Base-by-base conservation (phyloP, 2,797 vertebrate genomes). In the Pipistrellus pygmaeus region DNA sequence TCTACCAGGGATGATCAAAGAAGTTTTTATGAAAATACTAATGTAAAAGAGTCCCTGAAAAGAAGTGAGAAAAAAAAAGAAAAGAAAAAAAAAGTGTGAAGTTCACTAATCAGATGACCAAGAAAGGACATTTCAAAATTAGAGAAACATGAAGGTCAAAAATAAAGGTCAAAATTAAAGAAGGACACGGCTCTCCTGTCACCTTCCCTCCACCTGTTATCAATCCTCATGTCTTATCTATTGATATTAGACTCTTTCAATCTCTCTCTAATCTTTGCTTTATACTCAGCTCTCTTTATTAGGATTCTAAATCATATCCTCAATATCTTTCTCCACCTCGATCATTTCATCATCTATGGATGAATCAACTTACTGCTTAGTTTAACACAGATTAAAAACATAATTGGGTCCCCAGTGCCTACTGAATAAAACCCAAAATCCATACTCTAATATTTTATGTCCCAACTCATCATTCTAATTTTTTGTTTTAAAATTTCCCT, bases 141-240 rank as follows among this genome's bases (percentile, higher is more conserved):
- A 78, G 2, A 68, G 17, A 89, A 86, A 18, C 8, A 66, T 6
- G 21, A 90, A 91, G 41, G 41, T 35, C 27, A 72, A 77, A 91
- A 72, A 25, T 44, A 30, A 55, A 94, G 53, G 15, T 46, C 10
- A 35, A 51, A 60, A 32, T 27, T 23, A 66, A 25, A 88, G 44
- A 51, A 46, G 17, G 53, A 7, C 1, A 0, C 5, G 8, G 2
- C 11, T 13, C 51, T 75, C 21, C 23, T 32, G 35, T 6, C 18
- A 2, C 4, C 46, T 44, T 17, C 15, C 18, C 27, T 78, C 73
- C 15, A 44, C 0, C 0, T 7, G 27, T 25, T 25, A 71, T n/a
- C 57, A 21, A 30, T 21, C 30, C 20, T 41, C 15, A 6, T 1
- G 1, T 57, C 13, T 2, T 38, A 20, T 4, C 44, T 64, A 41